Base-by-base conservation (phyloP, 2,797 vertebrate genomes). In the Melanogrammus aeglefinus region DNA sequence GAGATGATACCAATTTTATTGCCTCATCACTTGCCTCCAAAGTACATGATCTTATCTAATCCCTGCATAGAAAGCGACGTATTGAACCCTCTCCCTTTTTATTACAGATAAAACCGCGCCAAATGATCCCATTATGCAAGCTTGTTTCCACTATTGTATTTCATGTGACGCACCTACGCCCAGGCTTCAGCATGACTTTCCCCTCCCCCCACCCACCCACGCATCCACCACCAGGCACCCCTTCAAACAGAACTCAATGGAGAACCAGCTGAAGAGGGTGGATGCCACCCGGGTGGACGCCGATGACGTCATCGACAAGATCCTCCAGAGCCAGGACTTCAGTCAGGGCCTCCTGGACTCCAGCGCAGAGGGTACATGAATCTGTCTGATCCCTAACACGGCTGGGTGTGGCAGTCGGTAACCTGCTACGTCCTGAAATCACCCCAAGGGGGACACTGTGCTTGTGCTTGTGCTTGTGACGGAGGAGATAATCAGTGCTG, bases 241-340 rank as follows among this genome's bases (percentile, higher is more conserved):
- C 24, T 84, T 96, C 73, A 99, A 98, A 86, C 97, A 99, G 89
- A 95, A 97, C 88, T 99, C 97, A 0, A 90, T 99, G 84, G 97
- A 99, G 85, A 96, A 94, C 75, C 97, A 98, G 91, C 87, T 98
- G 81, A 98, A 96, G 85, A 94, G 98, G 76, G 95, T 99, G 0
- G 95, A 98, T 80, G 97, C 96, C 81, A 99, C 98, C 73, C 95
- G 98, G 90, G 96, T 99, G 83, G 95, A 99, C 72, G 97, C 98
- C 39, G 96, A 98, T 82, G 98, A 98, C 86, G 90, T 99, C 78
- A 95, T 99, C 66, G 97, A 99, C 89, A 98, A 96, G 89, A 97
- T 99, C 91, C 89, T 99, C 16, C 96, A 98, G 88, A 96, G 96
- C 90, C 97, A 99, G 84, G 97, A 99, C 89, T 99, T 99, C 91